Evolutionary conservation across 2,888 invertebrate species (phyloP).

Genomic region (Allygus modestus): DNA sequence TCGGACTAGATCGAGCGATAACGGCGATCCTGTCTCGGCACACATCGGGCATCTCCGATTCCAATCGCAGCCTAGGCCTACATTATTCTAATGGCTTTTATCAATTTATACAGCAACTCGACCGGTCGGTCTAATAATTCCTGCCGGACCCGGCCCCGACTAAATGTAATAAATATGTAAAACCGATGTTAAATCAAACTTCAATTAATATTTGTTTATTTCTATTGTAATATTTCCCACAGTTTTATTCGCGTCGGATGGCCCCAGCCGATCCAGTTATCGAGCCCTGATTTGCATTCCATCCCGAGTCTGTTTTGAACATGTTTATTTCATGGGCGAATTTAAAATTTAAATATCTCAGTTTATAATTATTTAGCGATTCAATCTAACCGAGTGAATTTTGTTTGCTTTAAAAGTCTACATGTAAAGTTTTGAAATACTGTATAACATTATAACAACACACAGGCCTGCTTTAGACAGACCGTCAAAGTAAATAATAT

Average conservation of each 20-base stretch:
- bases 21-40: neutral
- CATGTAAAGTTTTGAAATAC: neutral
- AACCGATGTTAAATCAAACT: conserved; percentile 21
- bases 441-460: too few relatives aligned
- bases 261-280: neutral
- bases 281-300: conserved; percentile 10
- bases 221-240: conserved; percentile 11
- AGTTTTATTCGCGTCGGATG: neutral
- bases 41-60: neutral
- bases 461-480: too few relatives aligned
- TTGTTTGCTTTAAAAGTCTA: neutral
- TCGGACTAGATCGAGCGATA: conserved; percentile 7
- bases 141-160: neutral
- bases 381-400: neutral
- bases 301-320: conserved; percentile 18
- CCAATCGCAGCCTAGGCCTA: neutral
- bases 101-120: conserved; percentile 33
- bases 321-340: conserved; percentile 41
- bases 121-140: neutral
- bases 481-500: too few relatives aligned
- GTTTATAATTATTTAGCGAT: conserved; percentile 3
- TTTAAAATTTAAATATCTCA: conserved; percentile 16
- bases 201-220: conserved; percentile 36
- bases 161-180: conserved; percentile 25
- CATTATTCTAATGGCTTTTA: conserved; percentile 12